A percentile compares a stretch with the other conserved stretches of the same genome.
phyloP scores from a whole-genome alignment of 1,140 invertebrate genomes.

The Aphelenchoides fujianensis region DNA sequence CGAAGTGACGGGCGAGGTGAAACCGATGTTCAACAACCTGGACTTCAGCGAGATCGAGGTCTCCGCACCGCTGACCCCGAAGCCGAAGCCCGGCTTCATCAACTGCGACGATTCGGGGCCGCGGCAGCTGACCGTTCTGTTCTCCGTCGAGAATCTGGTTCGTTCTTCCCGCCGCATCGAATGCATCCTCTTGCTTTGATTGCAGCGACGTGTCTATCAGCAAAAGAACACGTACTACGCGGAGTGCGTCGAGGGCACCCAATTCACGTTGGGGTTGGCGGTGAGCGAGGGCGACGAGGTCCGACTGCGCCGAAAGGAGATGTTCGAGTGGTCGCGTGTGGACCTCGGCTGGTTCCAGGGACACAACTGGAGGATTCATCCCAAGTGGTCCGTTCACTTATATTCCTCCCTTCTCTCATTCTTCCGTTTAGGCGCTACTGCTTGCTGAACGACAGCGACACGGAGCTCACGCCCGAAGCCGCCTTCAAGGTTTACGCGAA shows the following conservation, averaged over 20 bases:
- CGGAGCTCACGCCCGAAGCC: slow-evolving; percentile 46
- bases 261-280: slow-evolving; percentile 56
- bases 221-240: slow-evolving; percentile 58
- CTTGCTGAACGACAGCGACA: slow-evolving; percentile 59
- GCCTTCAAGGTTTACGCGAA: slow-evolving; percentile 55
- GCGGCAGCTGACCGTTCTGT: slow-evolving; percentile 46
- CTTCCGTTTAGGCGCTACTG: too few relatives aligned
- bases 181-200: background rate
- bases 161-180: too few relatives aligned
- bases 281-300: slow-evolving; percentile 52
- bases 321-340: slow-evolving; percentile 41
- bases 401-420: too few relatives aligned
- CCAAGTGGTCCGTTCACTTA: too few relatives aligned
- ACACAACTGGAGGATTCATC: slow-evolving; percentile 56
- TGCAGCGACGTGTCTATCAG: slow-evolving; percentile 53
- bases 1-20: slow-evolving; percentile 65
- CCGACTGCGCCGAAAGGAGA: slow-evolving; percentile 35
- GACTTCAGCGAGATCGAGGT: slow-evolving; percentile 90
- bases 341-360: slow-evolving; percentile 51
- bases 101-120: slow-evolving; percentile 43
- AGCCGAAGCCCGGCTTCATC: slow-evolving; percentile 17
- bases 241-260: slow-evolving; percentile 54
- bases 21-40: slow-evolving; percentile 85
- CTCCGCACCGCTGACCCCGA: background rate
- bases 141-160: slow-evolving; percentile 50